These are phyloP conservation scores for Drosophila maculinotata DNA, from an alignment of 2,888 invertebrate species.

Conservation along the genomic window DNA sequence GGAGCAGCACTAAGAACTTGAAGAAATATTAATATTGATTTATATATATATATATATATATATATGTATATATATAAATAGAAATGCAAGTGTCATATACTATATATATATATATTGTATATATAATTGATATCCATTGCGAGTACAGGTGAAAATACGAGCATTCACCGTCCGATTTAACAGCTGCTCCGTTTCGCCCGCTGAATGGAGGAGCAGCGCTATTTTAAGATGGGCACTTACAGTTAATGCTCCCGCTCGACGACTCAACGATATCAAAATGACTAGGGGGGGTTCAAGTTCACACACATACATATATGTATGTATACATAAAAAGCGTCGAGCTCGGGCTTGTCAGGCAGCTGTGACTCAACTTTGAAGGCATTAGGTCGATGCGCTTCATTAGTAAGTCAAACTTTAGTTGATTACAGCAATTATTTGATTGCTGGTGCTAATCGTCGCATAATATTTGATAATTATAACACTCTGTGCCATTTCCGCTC, in stretches of 20 bases:
- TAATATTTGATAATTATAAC: constrained; percentile 28
- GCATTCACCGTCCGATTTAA: constrained; percentile 17
- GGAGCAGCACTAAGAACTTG: not conserved
- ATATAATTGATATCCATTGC: not conserved
- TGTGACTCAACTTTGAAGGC: constrained; percentile 7
- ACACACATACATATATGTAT: not conserved
- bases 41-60: not conserved
- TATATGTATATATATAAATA: not conserved
- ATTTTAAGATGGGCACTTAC: constrained; percentile 31
- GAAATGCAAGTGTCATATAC: not conserved
- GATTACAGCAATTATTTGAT: constrained; percentile 48
- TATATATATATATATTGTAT: not conserved
- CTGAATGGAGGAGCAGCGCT: constrained; percentile 19
- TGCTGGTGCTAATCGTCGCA: constrained; percentile 18
- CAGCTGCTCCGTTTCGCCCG: constrained; percentile 44
- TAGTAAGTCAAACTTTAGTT: constrained; percentile 30
- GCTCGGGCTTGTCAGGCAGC: not conserved
- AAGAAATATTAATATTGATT: constrained; percentile 21
- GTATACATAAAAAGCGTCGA: not conserved
- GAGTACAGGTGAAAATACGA: constrained; percentile 24
- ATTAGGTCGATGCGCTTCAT: constrained; percentile 34
- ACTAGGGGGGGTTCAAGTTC: constrained; percentile 39
- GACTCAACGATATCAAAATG: not conserved
- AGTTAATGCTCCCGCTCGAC: constrained; percentile 37
- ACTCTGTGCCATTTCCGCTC: constrained; percentile 21